Conservation (phyloP, 2,888 invertebrate genomes). For the Protonemura montana region DNA sequence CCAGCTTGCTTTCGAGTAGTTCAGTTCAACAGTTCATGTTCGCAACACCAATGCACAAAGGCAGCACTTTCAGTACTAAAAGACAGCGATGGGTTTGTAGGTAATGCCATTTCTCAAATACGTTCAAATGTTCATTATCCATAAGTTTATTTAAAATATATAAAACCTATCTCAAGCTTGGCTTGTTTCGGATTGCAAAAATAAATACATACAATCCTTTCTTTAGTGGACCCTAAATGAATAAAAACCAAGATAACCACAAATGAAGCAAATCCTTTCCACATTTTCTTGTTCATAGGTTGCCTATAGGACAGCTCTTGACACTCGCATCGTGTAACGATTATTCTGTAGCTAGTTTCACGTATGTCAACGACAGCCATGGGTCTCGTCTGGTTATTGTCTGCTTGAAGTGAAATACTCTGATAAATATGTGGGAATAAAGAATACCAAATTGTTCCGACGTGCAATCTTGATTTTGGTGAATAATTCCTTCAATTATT, state of each 20-base stretch:
- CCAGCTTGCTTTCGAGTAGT: background rate
- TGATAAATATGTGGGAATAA: background rate
- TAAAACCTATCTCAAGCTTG: too few species aligned
- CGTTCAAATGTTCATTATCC: too few species aligned
- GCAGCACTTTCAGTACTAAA: conserved; percentile 17
- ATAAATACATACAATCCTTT: too few species aligned
- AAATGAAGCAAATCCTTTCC: too few species aligned
- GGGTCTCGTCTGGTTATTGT: background rate
- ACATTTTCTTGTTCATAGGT: background rate
- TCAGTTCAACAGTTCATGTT: background rate
- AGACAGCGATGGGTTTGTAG: background rate
- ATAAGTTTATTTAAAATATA: too few species aligned
- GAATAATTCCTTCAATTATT: background rate
- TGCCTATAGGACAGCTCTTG: background rate
- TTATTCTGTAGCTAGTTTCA: conserved; percentile 7
- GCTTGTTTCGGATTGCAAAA: too few species aligned
- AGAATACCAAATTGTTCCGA: background rate
- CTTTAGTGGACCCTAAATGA: too few species aligned
- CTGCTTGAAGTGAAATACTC: background rate
- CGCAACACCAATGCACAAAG: background rate
- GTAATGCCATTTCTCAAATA: too few species aligned
- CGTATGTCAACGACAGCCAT: conserved; percentile 12
- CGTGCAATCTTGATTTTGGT: background rate
- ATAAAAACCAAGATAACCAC: too few species aligned
- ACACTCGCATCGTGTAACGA: background rate